Percentiles rank a stretch among this genome's conserved stretches.
Conservation (phyloP, 2,113 vertebrate genomes). For the Struthidea cinerea region DNA sequence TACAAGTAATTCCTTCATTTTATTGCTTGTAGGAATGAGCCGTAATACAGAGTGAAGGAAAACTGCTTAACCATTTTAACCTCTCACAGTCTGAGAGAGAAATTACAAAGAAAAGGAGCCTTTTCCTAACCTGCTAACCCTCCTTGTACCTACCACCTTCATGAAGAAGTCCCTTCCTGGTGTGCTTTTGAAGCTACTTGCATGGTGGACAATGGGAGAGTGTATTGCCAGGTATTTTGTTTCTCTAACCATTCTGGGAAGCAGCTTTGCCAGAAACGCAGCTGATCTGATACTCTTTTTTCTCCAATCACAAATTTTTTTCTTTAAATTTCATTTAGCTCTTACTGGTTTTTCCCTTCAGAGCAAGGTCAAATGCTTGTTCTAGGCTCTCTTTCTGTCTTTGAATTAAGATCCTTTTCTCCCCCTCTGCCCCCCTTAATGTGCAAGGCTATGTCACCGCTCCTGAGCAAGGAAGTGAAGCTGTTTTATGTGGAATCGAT, state of each 20-base stretch:
- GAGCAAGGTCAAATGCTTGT: conserved; percentile 33
- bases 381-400: conserved; percentile 8
- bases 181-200: conserved; percentile 19
- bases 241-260: not conserved
- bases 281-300: conserved; percentile 23
- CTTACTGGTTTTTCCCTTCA: not conserved
- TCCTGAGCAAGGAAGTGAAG: not conserved
- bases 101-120: not conserved
- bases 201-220: not conserved
- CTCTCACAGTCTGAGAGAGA: conserved; percentile 47
- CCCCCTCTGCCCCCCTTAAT: not conserved
- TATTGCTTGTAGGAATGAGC: conserved; percentile 53
- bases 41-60: conserved; percentile 48
- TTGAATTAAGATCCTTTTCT: conserved; percentile 23
- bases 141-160: not conserved
- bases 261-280: not conserved
- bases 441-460: not conserved
- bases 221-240: not conserved
- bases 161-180: not conserved
- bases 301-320: not conserved
- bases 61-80: conserved; percentile 58
- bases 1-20: conserved; percentile 65
- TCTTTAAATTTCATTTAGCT: not conserved
- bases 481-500: not conserved
- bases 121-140: not conserved